Conservation (phyloP, 1,140 invertebrate genomes). For the Macrosteles quadrilineatus region DNA sequence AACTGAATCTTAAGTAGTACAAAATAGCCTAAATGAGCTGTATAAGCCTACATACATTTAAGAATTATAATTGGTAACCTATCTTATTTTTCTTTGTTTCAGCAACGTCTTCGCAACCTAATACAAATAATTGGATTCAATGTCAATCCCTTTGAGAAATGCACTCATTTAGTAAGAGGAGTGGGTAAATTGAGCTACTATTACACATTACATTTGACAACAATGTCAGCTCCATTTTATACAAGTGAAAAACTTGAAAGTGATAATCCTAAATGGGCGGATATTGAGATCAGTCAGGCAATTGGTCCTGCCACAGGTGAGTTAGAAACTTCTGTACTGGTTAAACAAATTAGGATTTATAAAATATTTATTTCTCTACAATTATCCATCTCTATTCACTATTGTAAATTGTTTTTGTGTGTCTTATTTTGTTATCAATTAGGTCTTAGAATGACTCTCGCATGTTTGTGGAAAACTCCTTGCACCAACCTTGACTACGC, state of each 20-base stretch:
- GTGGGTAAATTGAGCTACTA: constrained; percentile 59
- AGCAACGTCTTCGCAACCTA: constrained; percentile 70
- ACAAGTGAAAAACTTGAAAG: constrained; percentile 78
- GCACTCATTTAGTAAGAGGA: background rate
- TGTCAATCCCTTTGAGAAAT: constrained; percentile 51
- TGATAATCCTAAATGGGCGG: constrained; percentile 73
- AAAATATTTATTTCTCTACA: no score
- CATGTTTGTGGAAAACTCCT: no score
- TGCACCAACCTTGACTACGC: no score
- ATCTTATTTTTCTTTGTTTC: constrained; percentile 43
- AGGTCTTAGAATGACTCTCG: no score
- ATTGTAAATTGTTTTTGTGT: no score
- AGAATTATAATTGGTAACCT: background rate
- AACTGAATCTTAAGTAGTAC: background rate
- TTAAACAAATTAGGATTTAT: no score
- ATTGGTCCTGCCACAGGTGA: constrained; percentile 45
- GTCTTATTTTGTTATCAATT: no score
- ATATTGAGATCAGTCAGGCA: constrained; percentile 55
- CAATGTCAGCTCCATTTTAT: constrained; percentile 83
- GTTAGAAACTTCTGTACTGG: background rate
- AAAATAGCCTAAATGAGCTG: background rate
- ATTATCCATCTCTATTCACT: no score
- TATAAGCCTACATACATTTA: background rate
- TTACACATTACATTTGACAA: constrained; percentile 75
- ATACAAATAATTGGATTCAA: constrained; percentile 69